These are phyloP conservation scores for Ptychobarbus kaznakovi DNA, from an alignment of 2,797 vertebrate species.

Conservation along the genomic window DNA sequence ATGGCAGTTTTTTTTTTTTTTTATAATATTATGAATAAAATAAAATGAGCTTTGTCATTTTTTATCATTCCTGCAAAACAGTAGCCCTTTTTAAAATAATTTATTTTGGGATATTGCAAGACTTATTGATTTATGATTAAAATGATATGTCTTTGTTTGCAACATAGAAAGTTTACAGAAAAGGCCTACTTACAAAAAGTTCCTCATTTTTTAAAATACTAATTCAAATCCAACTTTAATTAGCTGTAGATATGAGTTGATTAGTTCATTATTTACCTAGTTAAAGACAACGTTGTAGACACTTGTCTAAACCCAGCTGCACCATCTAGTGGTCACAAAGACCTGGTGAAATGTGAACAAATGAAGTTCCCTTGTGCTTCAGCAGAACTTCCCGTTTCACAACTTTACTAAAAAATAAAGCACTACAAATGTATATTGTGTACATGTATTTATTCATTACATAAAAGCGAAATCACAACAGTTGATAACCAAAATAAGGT, in stretches of 20 bases:
- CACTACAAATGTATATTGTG: not conserved
- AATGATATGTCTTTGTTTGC: not conserved
- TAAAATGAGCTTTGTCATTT: not conserved
- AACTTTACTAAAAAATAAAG: not conserved
- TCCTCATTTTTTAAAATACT: not conserved
- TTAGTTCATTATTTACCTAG: not conserved
- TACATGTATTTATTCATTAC: conserved; percentile 72
- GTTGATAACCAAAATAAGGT: conserved; percentile 28
- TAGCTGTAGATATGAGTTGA: not conserved
- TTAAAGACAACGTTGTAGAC: not conserved
- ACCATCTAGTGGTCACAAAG: not conserved
- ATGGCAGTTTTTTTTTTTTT: not conserved
- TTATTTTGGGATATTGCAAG: not conserved
- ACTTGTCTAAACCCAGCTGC: not conserved
- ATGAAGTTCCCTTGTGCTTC: not conserved
- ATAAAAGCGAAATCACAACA: conserved; percentile 68
- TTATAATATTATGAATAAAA: not conserved
- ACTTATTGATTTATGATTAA: not conserved
- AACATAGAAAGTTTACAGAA: not conserved
- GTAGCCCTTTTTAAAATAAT: not conserved
- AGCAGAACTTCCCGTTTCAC: not conserved
- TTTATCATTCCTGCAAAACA: not conserved
- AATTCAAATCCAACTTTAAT: not conserved
- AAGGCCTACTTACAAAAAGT: not conserved
- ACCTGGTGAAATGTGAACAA: not conserved